A percentile compares a stretch with the other conserved stretches of the same genome.
Conservation (phyloP, 2,888 invertebrate species). For the Nomada ferruginata region DNA sequence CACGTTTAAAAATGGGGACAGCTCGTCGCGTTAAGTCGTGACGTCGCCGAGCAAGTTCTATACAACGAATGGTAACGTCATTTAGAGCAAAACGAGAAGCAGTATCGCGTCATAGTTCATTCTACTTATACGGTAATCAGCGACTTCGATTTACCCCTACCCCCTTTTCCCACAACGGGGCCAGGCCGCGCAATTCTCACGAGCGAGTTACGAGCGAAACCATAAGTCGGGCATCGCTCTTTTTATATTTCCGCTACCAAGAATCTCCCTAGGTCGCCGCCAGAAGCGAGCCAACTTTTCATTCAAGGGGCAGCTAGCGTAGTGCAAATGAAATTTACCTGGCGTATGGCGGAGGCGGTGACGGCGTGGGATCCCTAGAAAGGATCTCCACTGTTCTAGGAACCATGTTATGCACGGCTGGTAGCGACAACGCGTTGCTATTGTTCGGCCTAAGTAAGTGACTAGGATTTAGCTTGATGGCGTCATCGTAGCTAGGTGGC, state of each 20-base stretch:
- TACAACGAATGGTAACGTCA: not conserved
- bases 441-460: constrained; percentile 82
- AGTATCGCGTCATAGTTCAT: constrained; percentile 24
- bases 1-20: no score
- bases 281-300: not conserved
- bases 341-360: constrained; percentile 81
- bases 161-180: not conserved
- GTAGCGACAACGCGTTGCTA: constrained; percentile 63
- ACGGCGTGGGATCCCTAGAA: constrained; percentile 74
- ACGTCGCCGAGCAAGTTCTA: constrained; percentile 10
- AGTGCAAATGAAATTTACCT: constrained; percentile 71
- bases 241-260: not conserved
- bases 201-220: not conserved
- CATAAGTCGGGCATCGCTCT: not conserved
- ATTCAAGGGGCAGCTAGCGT: not conserved
- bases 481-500: constrained; percentile 90
- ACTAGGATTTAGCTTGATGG: constrained; percentile 89
- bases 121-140: not conserved
- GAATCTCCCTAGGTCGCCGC: not conserved
- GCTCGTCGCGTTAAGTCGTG: not conserved
- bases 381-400: constrained; percentile 71
- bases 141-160: not conserved
- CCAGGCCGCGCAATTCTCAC: not conserved
- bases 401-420: constrained; percentile 67
- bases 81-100: not conserved